Evolutionary conservation across 2,797 vertebrate genomes (phyloP).

Genomic region (Coregonus suidteri): DNA sequence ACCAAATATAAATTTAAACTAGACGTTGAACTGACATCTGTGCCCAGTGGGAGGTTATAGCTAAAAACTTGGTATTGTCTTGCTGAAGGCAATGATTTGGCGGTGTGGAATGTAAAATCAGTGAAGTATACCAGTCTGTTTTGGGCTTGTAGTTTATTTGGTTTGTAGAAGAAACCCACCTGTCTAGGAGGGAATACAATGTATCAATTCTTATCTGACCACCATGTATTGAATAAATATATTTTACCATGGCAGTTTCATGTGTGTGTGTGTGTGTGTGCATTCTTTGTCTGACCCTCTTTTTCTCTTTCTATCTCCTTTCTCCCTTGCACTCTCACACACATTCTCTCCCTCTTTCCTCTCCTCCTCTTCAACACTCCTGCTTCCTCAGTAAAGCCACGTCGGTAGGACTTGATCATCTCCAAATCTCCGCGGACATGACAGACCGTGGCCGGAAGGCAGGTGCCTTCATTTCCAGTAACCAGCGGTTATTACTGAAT

Average conservation of each 20-base stretch:
- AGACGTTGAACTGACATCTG: too few relatives aligned
- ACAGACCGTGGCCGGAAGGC: conserved; percentile 57
- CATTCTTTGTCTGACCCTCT: conserved; percentile 1
- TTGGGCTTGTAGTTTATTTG: neutral
- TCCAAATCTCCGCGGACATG: conserved; percentile 56
- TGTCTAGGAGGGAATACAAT: neutral
- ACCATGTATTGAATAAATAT: neutral
- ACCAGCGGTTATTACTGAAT: conserved; percentile 64
- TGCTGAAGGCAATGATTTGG: too few relatives aligned
- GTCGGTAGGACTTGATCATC: conserved; percentile 58
- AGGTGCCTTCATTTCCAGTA: conserved; percentile 73
- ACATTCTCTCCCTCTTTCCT: neutral
- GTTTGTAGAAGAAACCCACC: neutral
- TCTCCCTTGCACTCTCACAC: neutral
- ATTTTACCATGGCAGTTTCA: neutral
- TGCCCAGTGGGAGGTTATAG: neutral
- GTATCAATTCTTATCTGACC: too few relatives aligned
- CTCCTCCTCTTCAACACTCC: conserved; percentile 11
- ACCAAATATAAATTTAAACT: too few relatives aligned
- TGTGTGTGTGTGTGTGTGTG: neutral
- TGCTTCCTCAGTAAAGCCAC: conserved; percentile 31
- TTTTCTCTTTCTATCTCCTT: conserved; percentile 27
- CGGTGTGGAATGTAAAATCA: too few relatives aligned
- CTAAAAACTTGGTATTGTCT: too few relatives aligned
- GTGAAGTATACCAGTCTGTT: too few relatives aligned